Base-by-base conservation (phyloP, 2,113 vertebrate species). In the Ranitomeya imitator region DNA sequence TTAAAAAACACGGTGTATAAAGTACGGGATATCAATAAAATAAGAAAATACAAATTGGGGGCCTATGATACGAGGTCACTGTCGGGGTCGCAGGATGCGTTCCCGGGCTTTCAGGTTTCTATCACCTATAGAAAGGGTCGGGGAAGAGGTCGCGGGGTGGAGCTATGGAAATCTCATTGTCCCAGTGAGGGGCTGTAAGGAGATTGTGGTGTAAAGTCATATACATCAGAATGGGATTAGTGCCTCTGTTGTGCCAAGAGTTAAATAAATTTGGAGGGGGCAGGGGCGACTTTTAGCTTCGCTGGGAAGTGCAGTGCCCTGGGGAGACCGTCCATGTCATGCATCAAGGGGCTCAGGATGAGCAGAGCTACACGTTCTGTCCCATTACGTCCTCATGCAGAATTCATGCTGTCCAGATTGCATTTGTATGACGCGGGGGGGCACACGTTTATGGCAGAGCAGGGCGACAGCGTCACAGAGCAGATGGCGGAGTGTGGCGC, bases 161-260 rank as follows among this genome's bases (percentile, higher is more conserved):
- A 74, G 83, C 54, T 54, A 21, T 31, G 13, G 51, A 71, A 74
- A 74, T 5, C 4, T 67, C 26, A 59, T 85, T 85, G 83, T 85
- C 23, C 52, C 14, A 26, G 31, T 52, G 14, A 65, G 37, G 8
- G 15, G 83, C 31, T 65, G 11, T 15, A 45, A 18, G 59, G 60
- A 19, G 57, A 54, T 63, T 19, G 26, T 12, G 60, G 83, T 16
- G 19, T 16, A 55, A 15, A n/a, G n/a, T 85, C 52, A 74, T 57
- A 23, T 74, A 55, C 83, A 85, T 85, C 26, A 85, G 83, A 85
- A 85, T 55, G 37, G 63, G 67, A 52, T 71, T 45, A 69, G 14
- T 4, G 65, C 45, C 59, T 57, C 65, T 65, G 45, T 51, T 65
- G 15, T 80, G 23, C 18, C 4, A 10, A 4, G 31, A 51, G 19